Evolutionary conservation across 2,113 vertebrate genomes (phyloP).

Genomic region (Empidonax traillii): DNA sequence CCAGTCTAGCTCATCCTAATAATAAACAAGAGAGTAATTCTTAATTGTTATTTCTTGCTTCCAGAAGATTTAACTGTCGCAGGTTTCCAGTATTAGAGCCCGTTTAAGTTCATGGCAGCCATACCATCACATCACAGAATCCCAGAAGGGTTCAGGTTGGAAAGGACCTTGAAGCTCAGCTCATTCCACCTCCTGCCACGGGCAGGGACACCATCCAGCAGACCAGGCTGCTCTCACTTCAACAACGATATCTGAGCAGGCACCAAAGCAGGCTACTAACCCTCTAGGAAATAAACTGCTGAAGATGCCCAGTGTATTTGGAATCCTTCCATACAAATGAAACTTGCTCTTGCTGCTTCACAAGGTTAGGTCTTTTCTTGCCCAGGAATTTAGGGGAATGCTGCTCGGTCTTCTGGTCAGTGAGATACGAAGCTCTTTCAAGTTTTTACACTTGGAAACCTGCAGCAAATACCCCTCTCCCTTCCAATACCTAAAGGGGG

Average conservation of each 20-base stretch:
- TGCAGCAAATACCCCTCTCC: not conserved
- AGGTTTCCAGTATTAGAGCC: not conserved
- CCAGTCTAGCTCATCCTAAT: not conserved
- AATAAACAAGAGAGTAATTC: not conserved
- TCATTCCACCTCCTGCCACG: not conserved
- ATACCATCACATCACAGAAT: not conserved
- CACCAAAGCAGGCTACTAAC: not conserved
- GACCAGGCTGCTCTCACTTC: not conserved
- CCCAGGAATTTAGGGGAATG: not conserved
- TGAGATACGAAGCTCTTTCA: not conserved
- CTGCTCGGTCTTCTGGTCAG: not conserved
- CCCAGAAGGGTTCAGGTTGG: not conserved
- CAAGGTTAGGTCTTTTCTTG: not conserved
- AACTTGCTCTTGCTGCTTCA: not conserved
- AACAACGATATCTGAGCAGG: not conserved
- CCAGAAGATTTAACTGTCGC: not conserved
- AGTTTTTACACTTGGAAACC: not conserved
- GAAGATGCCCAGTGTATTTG: not conserved
- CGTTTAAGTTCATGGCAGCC: not conserved
- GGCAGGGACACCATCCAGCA: not conserved
- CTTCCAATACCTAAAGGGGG: not conserved
- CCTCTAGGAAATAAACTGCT: not conserved
- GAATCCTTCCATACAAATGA: not conserved
- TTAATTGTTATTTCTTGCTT: not conserved
- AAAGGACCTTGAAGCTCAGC: not conserved